Conservation (phyloP, 1,140 invertebrate genomes). For the Notospermus geniculatus region DNA sequence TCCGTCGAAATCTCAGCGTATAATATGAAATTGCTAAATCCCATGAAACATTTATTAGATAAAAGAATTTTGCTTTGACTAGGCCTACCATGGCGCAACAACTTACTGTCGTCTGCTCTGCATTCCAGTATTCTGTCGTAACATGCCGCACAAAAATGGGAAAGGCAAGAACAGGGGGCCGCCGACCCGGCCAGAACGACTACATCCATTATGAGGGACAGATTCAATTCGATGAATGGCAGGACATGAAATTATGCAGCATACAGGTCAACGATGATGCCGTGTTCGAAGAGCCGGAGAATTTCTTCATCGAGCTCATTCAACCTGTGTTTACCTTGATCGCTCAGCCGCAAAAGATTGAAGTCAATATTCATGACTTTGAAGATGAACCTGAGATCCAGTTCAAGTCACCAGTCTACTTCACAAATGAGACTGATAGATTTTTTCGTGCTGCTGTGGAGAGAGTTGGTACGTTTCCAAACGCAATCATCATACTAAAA, state of each 20-base stretch:
- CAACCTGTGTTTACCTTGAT: constrained; percentile 40
- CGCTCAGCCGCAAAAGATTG: constrained; percentile 15
- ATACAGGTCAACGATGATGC: constrained; percentile 53
- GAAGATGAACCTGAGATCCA: constrained; percentile 20
- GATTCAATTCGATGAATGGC: constrained; percentile 54
- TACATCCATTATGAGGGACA: constrained; percentile 33
- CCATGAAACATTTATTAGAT: too few relatives aligned
- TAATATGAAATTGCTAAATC: too few relatives aligned
- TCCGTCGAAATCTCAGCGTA: too few relatives aligned
- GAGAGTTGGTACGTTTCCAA: constrained; percentile 41
- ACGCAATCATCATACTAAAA: too few relatives aligned
- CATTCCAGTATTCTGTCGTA: constrained; percentile 42
- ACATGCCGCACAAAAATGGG: constrained; percentile 39
- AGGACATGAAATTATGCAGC: constrained; percentile 44
- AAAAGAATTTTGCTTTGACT: too few relatives aligned
- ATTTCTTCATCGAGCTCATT: constrained; percentile 44
- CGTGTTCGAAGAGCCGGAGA: constrained; percentile 48
- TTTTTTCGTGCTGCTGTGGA: constrained; percentile 33
- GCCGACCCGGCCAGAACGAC: constrained; percentile 30
- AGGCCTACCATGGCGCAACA: too few relatives aligned
- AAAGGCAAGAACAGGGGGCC: constrained; percentile 27
- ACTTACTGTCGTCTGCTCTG: neutral
- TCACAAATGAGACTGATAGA: constrained; percentile 46
- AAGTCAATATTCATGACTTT: constrained; percentile 25
- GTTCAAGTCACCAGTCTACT: constrained; percentile 37